Base-by-base conservation (phyloP, 2,888 invertebrate species). In the Calliphora vomitoria region DNA sequence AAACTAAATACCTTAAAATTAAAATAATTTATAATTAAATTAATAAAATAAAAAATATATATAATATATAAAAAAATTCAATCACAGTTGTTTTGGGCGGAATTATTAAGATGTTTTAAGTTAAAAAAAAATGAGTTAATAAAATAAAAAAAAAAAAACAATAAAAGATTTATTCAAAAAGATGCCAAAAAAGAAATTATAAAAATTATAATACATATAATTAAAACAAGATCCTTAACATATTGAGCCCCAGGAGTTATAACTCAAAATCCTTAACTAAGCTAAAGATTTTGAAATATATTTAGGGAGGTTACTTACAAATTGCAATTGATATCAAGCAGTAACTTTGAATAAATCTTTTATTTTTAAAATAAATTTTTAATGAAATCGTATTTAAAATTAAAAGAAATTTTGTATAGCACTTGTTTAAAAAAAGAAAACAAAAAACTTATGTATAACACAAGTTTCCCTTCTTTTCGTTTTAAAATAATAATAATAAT, bases 71-170 rank as follows among this genome's bases (percentile, higher is more conserved):
- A 82, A 89, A 89, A 88, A 88, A 91, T 91, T 93, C 92, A 92
- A 92, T 92, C 92, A 92, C 92, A 92, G 92, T 92, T 92, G 91
- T 93, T 91, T 87, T 92, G 92, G 92, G 92, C 92, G 92, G 92
- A 92, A 91, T 92, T 92, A 88, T 91, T 90, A 89, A 90, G 90
- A 86, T 85, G 79, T 75, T 79, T 76, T 71, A 85, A 71, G 66
- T 82, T 66, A 60, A 44, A 72, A 76, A n/a, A 69, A 86, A 66
- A 72, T 58, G 41, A 55, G 47, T 35, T 50, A 74, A 71, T 74
- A 78, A 87, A 75, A 89, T 85, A 13, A 58, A 88, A 44, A 79
- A 20, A 62, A 82, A 20, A 72, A 38, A 55, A 38, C 4, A 82
- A 68, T 38, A 6, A 80, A 85, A 79, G 18, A 64, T 64, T 79